Base-by-base conservation (phyloP, 2,113 vertebrate species). In the Dromaius novaehollandiae region DNA sequence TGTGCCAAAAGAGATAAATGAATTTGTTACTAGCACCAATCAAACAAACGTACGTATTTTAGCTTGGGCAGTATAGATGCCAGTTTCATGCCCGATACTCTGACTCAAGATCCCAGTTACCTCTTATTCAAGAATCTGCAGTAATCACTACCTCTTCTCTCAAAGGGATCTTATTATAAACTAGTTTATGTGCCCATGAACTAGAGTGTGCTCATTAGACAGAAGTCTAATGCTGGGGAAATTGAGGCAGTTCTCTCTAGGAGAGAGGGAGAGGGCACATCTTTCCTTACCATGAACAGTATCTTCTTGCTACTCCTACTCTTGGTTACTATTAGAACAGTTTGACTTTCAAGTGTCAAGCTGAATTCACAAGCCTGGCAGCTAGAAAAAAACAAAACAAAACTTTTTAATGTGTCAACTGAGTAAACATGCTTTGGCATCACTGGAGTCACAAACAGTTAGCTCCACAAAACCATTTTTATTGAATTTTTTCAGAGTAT, bases 151-250 rank as follows among this genome's bases (percentile, higher is more conserved):
- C 50, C 12, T 64, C 71, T 30, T 60, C 44, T 5, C 34, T 40
- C 11, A 4, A 76, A 66, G n/a, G 28, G 38, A 89, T 53, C 17
- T 24, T n/a, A 38, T 8, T 1, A 25, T 0, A 1, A 90, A 50
- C 22, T 14, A 5, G 34, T 18, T 89, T 50, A 50, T 21, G 13
- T 68, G 9, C 2, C n/a, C 60, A 56, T 3, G 10, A 86, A n/a
- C 8, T 26, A 9, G 2, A 0, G 0, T 14, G 6, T 5, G 38
- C 4, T 10, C 13, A 16, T 1, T 5, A 34, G 13, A 53, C 24
- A 68, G 36, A 68, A 88, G 13, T 46, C 8, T 46, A 79, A 82
- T 3, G 9, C 15, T 77, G 26, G 2, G 32, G 5, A 32, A 77
- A 63, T 4, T 0, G 3, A 74, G 40, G 34, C 21, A 80, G 15